Conservation (phyloP, 37 sponge, comb jelly and placozoan genomes). For the Oopsacas minuta region DNA sequence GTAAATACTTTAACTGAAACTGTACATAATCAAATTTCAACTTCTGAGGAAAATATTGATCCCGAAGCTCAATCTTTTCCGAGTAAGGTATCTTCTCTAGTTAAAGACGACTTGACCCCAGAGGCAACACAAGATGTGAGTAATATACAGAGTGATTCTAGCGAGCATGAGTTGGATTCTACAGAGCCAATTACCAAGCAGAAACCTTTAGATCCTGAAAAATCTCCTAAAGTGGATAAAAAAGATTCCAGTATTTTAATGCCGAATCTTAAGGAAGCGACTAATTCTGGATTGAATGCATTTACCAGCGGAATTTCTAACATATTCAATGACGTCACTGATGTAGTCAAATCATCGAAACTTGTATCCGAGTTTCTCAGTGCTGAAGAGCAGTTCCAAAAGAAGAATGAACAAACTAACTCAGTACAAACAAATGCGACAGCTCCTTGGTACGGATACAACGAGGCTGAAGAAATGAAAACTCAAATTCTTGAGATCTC, state of each 20-base stretch:
- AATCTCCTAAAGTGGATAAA: background rate
- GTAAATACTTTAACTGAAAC: background rate
- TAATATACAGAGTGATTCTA: background rate
- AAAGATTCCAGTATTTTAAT: background rate
- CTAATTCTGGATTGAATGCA: background rate
- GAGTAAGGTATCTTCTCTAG: background rate
- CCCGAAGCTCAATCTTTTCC: background rate
- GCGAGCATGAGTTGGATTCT: background rate
- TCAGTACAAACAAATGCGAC: background rate
- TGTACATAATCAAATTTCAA: background rate
- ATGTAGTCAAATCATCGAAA: conserved; percentile 19
- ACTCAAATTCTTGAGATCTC: conserved; percentile 86
- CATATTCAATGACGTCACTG: background rate
- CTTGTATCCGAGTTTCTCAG: background rate
- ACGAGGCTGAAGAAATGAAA: conserved; percentile 94
- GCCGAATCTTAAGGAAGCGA: background rate
- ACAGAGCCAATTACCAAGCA: background rate
- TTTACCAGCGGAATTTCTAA: background rate
- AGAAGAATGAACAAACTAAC: background rate
- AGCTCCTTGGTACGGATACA: conserved; percentile 96
- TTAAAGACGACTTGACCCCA: background rate
- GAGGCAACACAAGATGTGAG: background rate
- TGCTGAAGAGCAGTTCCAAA: conserved; percentile 9
- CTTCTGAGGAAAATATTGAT: background rate
- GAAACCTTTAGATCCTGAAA: background rate